Conservation (phyloP, 2,113 vertebrate species). For the Xenus cinereus region DNA sequence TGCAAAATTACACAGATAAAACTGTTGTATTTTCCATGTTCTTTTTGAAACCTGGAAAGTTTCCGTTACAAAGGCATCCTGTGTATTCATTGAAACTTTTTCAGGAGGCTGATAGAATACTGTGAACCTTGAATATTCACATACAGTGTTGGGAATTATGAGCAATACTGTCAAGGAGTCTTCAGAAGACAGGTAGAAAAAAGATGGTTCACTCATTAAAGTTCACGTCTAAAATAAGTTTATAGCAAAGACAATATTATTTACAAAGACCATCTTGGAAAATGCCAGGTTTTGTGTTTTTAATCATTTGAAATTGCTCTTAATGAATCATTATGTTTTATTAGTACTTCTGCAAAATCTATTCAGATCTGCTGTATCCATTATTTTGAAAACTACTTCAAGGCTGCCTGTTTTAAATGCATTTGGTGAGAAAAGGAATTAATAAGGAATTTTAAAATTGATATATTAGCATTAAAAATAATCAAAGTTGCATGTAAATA, state of each 20-base stretch:
- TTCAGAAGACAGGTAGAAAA: not conserved
- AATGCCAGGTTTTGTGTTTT: not conserved
- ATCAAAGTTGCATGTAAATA: conserved; percentile 36
- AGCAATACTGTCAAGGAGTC: not conserved
- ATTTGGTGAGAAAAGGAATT: not conserved
- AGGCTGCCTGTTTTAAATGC: not conserved
- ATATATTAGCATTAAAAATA: not conserved
- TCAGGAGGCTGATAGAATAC: not conserved
- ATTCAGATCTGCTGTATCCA: not conserved
- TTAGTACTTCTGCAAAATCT: not conserved
- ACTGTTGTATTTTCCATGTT: not conserved
- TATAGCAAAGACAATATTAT: not conserved
- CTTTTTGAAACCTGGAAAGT: not conserved
- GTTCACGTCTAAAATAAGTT: not conserved
- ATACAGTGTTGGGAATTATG: not conserved
- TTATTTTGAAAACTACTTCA: not conserved
- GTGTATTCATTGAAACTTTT: not conserved
- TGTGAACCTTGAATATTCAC: not conserved
- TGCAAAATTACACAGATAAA: not conserved
- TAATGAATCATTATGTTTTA: not conserved
- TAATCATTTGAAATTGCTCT: not conserved
- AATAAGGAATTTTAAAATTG: not conserved
- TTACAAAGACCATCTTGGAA: not conserved
- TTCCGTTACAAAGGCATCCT: not conserved
- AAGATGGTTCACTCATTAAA: not conserved